phyloP scores from a whole-genome alignment of 2,113 vertebrate species.

The Leptosomus discolor region DNA sequence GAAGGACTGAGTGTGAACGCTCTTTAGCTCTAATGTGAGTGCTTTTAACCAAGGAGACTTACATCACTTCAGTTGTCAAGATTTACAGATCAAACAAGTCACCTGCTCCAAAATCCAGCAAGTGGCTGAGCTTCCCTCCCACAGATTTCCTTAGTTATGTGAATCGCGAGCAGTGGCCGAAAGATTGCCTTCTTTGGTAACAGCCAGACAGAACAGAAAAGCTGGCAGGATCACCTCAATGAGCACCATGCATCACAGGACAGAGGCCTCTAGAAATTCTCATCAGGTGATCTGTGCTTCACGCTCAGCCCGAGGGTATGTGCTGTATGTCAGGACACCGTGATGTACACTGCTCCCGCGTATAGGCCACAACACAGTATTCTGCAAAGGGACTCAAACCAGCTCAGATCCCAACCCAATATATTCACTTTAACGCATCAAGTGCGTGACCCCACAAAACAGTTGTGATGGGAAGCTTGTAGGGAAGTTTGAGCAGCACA shows the following conservation, averaged over 20 bases:
- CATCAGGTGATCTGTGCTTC: background rate
- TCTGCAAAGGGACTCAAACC: background rate
- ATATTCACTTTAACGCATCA: background rate
- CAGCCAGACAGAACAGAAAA: background rate
- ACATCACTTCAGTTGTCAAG: background rate
- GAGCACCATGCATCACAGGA: background rate
- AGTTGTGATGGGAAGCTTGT: background rate
- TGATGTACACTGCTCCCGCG: background rate
- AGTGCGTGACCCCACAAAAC: background rate
- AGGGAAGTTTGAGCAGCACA: background rate
- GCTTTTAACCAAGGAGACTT: background rate
- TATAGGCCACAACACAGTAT: background rate
- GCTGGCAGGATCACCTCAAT: background rate
- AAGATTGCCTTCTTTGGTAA: background rate
- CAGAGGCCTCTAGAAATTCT: background rate
- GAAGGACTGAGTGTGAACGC: background rate
- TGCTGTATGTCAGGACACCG: background rate
- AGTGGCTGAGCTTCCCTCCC: background rate
- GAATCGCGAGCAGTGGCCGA: background rate
- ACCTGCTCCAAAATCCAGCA: background rate
- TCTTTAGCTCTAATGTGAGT: background rate
- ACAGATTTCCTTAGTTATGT: background rate
- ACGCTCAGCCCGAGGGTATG: background rate
- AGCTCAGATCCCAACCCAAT: background rate
- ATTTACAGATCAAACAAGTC: constrained; percentile 20